These are phyloP conservation scores for Leucoraja ocellata DNA, from an alignment of 2,797 vertebrate genomes.

Conservation along the genomic window DNA sequence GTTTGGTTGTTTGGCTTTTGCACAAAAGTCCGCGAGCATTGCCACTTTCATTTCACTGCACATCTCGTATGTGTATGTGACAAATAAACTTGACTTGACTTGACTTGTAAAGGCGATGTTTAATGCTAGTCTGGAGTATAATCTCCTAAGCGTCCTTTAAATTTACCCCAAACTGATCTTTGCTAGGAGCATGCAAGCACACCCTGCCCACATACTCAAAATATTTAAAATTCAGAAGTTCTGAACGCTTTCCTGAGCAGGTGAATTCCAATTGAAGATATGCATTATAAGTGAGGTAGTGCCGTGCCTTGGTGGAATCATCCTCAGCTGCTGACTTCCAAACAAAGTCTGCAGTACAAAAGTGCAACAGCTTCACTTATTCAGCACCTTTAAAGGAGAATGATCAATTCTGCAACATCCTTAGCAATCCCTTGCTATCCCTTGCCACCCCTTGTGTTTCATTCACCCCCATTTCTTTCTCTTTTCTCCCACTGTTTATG, in stretches of 20 bases:
- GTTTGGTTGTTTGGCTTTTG: too few relatives aligned
- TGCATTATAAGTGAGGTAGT: not conserved
- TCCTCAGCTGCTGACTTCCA: not conserved
- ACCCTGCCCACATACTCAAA: not conserved
- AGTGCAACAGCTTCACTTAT: not conserved
- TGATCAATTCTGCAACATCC: too few relatives aligned
- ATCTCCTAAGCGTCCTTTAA: not conserved
- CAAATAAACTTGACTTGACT: too few relatives aligned
- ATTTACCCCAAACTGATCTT: not conserved
- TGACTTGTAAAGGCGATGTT: not conserved
- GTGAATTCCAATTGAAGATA: not conserved
- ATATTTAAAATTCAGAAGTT: not conserved
- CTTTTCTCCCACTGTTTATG: too few relatives aligned
- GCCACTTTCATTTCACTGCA: too few relatives aligned
- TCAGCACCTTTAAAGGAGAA: too few relatives aligned
- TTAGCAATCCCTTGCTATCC: too few relatives aligned
- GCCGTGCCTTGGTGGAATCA: not conserved
- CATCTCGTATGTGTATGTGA: too few relatives aligned
- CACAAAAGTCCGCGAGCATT: too few relatives aligned
- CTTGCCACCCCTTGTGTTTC: too few relatives aligned
- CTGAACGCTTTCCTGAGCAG: not conserved
- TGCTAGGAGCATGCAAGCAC: not conserved
- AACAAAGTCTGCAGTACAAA: slow-evolving; percentile 9
- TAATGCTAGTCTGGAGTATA: not conserved
- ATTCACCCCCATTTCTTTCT: too few relatives aligned